Evolutionary conservation across 2,797 vertebrate genomes (phyloP).

Genomic region (Acanthurus tractus): DNA sequence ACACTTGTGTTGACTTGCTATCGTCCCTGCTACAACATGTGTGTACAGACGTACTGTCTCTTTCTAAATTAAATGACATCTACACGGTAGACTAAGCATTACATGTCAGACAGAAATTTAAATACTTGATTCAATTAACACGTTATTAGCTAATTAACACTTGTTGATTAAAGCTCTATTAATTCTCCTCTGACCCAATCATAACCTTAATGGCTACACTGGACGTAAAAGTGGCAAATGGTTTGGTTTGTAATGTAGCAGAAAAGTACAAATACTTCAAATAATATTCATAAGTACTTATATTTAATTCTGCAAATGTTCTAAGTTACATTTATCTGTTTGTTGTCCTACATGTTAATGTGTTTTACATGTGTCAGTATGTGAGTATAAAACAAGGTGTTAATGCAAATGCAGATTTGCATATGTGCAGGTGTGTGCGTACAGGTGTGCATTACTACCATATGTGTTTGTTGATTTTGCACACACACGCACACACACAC

Average conservation of each 20-base stretch:
- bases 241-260: background rate
- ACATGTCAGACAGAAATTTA: constrained; percentile 83
- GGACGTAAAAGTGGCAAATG: constrained; percentile 78
- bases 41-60: constrained; percentile 2
- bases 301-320: background rate
- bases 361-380: constrained; percentile 4
- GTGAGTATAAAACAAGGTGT: constrained; percentile 6
- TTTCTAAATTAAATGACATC: constrained; percentile 42
- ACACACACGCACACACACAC: too few relatives aligned
- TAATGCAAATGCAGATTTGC: constrained; percentile 21
- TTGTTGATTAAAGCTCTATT: constrained; percentile 87
- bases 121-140: constrained; percentile 87
- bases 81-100: constrained; percentile 72
- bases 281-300: background rate
- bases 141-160: constrained; percentile 86
- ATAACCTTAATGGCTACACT: constrained; percentile 76
- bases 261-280: background rate
- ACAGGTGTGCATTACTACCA: background rate
- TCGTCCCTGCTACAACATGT: background rate
- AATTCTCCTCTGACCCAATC: constrained; percentile 81
- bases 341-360: background rate
- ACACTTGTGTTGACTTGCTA: constrained; percentile 41
- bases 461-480: background rate
- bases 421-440: constrained; percentile 27
- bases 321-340: background rate